Conservation (phyloP, 2,888 invertebrate species). For the Spilosoma lubricipeda region DNA sequence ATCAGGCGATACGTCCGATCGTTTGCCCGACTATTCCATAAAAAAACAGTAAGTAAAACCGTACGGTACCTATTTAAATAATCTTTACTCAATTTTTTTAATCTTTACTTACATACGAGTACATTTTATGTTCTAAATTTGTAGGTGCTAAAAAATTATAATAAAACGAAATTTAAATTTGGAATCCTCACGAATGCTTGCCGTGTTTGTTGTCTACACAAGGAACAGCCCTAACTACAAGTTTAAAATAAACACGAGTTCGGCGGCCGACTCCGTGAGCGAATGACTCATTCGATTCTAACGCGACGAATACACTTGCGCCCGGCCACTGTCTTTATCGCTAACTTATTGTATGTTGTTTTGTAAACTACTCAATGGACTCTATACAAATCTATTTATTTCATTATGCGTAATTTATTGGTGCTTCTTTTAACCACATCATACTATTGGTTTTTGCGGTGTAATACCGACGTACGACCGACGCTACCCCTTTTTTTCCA, state of each 20-base stretch:
- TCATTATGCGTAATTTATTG: neutral
- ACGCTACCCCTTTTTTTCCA: no score
- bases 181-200: neutral
- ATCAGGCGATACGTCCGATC: no score
- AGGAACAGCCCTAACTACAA: constrained; percentile 45
- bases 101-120: neutral
- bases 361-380: constrained; percentile 8
- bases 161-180: neutral
- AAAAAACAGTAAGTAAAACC: no score
- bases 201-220: neutral
- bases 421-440: neutral
- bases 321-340: constrained; percentile 14
- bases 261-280: constrained; percentile 59
- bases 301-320: constrained; percentile 31
- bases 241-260: constrained; percentile 67
- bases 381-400: neutral
- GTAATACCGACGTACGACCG: no score
- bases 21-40: no score
- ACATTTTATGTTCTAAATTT: no score
- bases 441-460: no score
- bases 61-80: no score
- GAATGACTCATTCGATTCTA: constrained; percentile 64
- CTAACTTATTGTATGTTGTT: constrained; percentile 11
- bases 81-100: no score
- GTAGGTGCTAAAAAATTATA: no score